Conservation (phyloP, 2,797 vertebrate genomes). For the Alexandromys oeconomus region DNA sequence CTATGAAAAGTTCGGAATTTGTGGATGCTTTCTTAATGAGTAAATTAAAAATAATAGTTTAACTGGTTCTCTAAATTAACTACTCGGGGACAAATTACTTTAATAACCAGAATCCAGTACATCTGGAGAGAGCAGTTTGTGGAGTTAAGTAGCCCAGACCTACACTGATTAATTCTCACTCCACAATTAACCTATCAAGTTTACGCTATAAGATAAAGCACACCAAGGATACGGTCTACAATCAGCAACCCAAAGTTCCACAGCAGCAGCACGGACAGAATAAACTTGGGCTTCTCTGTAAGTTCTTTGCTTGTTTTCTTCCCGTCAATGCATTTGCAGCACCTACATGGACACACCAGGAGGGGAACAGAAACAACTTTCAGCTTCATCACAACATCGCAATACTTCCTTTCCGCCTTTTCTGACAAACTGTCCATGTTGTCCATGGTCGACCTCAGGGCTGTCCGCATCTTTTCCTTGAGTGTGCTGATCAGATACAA, state of each 20-base stretch:
- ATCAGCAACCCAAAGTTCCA: constrained; percentile 97
- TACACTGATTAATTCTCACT: constrained; percentile 24
- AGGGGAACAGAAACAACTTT: constrained; percentile 65
- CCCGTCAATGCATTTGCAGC: constrained; percentile 91
- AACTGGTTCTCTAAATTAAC: constrained; percentile 13
- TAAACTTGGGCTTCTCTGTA: constrained; percentile 91
- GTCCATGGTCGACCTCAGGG: background rate
- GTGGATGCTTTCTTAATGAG: constrained; percentile 40
- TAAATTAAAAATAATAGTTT: constrained; percentile 54
- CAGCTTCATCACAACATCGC: background rate
- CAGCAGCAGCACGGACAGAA: constrained; percentile 93
- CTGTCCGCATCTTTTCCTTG: background rate
- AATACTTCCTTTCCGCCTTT: background rate
- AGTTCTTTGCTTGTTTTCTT: constrained; percentile 90
- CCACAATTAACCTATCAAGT: constrained; percentile 21
- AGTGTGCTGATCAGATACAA: constrained; percentile 18
- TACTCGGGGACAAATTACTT: constrained; percentile 20
- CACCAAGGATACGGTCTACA: constrained; percentile 96
- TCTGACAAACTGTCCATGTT: background rate
- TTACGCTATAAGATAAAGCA: background rate
- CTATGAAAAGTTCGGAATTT: background rate
- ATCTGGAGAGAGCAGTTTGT: background rate
- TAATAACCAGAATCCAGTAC: background rate
- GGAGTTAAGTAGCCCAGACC: background rate
- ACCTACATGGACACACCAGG: constrained; percentile 87